Evolutionary conservation across 2,113 vertebrate genomes (phyloP).

Genomic region (Gobius niger): DNA sequence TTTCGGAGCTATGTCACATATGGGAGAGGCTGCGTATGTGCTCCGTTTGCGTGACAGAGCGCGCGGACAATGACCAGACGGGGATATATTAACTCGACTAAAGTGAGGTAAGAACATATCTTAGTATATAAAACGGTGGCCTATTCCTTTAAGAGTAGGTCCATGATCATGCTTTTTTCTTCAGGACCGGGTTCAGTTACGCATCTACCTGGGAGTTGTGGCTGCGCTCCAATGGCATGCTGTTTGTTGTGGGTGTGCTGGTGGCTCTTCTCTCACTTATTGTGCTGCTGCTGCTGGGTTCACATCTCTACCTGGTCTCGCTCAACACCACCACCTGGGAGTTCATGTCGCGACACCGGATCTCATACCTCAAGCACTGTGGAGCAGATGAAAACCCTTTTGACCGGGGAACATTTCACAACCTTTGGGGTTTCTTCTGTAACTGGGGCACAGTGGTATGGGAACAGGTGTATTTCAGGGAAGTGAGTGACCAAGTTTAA

Average conservation of each 20-base stretch:
- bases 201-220: slow-evolving; percentile 79
- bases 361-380: slow-evolving; percentile 89
- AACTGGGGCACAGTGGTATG: slow-evolving; percentile 80
- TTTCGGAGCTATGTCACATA: too few relatives aligned
- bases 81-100: too few relatives aligned
- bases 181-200: slow-evolving; percentile 86
- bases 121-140: too few relatives aligned
- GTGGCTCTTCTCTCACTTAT: slow-evolving; percentile 75
- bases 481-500: slow-evolving; percentile 74
- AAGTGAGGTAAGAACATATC: too few relatives aligned
- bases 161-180: background rate
- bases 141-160: background rate
- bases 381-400: slow-evolving; percentile 87
- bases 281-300: slow-evolving; percentile 83
- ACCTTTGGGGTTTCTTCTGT: slow-evolving; percentile 95
- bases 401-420: slow-evolving; percentile 84
- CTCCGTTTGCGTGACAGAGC: too few relatives aligned
- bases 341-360: slow-evolving; percentile 91
- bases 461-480: slow-evolving; percentile 88
- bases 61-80: too few relatives aligned
- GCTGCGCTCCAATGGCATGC: slow-evolving; percentile 80
- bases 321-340: slow-evolving; percentile 97
- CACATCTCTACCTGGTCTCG: slow-evolving; percentile 90
- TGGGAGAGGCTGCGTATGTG: too few relatives aligned
- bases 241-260: slow-evolving; percentile 78